Evolutionary conservation across 2,113 vertebrate species (phyloP).

Genomic region (Potamarius usumacintae): DNA sequence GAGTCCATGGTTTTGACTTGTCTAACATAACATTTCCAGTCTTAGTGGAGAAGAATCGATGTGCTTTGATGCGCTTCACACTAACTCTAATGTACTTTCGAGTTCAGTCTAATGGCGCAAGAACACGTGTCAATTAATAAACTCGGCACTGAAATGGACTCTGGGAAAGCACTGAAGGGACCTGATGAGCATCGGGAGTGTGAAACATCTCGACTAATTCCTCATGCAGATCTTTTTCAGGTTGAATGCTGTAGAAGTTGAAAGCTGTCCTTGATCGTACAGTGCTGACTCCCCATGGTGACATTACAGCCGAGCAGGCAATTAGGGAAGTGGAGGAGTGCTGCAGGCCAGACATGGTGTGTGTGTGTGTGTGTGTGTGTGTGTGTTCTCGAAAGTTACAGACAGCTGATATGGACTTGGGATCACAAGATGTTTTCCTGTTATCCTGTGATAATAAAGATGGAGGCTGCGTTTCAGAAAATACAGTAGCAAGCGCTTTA

Average conservation of each 20-base stretch:
- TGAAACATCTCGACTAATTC: neutral
- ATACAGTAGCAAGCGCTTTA: neutral
- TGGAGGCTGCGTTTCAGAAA: neutral
- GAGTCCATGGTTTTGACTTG: neutral
- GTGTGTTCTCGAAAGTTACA: neutral
- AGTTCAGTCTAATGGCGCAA: neutral
- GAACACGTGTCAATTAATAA: neutral
- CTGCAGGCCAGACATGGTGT: conserved; percentile 21
- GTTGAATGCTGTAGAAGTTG: neutral
- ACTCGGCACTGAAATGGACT: neutral
- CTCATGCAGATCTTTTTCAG: conserved; percentile 6
- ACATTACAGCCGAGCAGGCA: conserved; percentile 17
- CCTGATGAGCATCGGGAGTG: neutral
- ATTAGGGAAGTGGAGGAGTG: conserved; percentile 8
- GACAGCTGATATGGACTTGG: neutral
- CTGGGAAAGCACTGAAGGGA: neutral
- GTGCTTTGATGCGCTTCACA: neutral
- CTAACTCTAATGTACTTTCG: neutral
- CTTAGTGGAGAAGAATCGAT: neutral
- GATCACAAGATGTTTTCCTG: neutral
- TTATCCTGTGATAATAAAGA: neutral
- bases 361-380: conserved; percentile 2
- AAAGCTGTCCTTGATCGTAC: conserved; percentile 16
- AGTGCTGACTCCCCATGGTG: neutral
- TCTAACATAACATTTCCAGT: neutral